Conservation (phyloP, 1,140 invertebrate species). For the Panagrolaimus sp. region DNA sequence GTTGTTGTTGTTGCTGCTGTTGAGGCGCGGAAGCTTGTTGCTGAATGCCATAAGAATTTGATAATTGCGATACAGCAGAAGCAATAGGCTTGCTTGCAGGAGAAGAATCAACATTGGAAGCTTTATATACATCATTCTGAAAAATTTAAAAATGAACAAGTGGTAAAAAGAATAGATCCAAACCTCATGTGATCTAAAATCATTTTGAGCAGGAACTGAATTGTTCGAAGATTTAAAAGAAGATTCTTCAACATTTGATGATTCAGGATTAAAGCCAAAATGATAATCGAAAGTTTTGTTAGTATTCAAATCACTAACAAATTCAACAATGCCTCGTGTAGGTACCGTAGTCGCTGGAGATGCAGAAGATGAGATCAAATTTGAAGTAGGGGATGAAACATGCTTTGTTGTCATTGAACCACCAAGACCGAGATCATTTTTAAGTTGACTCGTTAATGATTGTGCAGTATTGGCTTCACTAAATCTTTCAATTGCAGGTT, state of each 20-base stretch:
- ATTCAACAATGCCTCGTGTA: constrained; percentile 5
- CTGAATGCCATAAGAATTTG: not conserved
- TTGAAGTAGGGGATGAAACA: not conserved
- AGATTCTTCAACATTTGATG: not conserved
- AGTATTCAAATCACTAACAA: constrained; percentile 14
- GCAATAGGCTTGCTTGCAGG: constrained; percentile 1
- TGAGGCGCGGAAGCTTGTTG: not conserved
- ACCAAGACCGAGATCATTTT: constrained; percentile 14
- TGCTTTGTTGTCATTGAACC: not conserved
- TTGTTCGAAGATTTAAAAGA: too few species aligned
- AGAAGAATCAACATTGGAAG: not conserved
- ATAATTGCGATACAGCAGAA: not conserved
- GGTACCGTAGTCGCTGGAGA: not conserved
- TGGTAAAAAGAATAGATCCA: not conserved
- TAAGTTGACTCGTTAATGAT: constrained; percentile 12
- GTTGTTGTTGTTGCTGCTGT: not conserved
- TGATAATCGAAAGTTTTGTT: not conserved
- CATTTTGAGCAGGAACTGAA: too few species aligned
- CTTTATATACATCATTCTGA: not conserved
- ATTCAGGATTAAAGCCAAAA: constrained; percentile 12
- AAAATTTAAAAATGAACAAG: not conserved
- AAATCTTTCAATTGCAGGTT: not conserved
- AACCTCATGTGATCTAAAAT: not conserved
- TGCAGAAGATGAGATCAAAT: constrained; percentile 5
- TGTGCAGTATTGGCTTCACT: not conserved